Evolutionary conservation across 1,140 invertebrate genomes (phyloP).

Genomic region (Drosophila chauvacae): DNA sequence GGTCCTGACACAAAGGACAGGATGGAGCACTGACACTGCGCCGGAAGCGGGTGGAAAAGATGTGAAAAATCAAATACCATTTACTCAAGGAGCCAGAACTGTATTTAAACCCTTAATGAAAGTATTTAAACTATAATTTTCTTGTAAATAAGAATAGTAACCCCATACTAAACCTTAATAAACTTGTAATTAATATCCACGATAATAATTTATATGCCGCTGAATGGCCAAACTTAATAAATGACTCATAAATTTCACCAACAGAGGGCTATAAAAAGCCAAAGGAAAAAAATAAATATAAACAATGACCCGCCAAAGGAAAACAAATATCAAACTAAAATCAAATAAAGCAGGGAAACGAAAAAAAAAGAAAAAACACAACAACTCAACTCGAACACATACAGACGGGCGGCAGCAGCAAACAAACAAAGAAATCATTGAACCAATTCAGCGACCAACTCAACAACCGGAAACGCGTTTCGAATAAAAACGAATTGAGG

Average conservation of each 20-base stretch:
- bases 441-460: constrained; percentile 83
- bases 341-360: constrained; percentile 22
- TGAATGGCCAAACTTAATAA: constrained; percentile 63
- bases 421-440: constrained; percentile 80
- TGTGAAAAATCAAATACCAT: constrained; percentile 45
- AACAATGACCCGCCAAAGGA: constrained; percentile 18
- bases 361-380: constrained; percentile 18
- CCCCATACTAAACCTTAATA: background rate
- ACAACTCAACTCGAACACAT: constrained; percentile 57
- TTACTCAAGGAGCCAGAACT: background rate
- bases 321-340: constrained; percentile 59
- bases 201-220: constrained; percentile 46
- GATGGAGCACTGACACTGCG: constrained; percentile 10
- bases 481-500: constrained; percentile 82
- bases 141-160: background rate
- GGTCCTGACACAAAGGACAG: constrained; percentile 54
- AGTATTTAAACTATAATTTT: background rate
- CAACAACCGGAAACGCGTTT: constrained; percentile 83
- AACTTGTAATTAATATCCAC: constrained; percentile 44
- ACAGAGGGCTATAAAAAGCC: constrained; percentile 47
- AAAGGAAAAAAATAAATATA: constrained; percentile 23
- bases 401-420: constrained; percentile 25
- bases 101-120: background rate
- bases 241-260: constrained; percentile 70
- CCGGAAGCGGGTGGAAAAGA: constrained; percentile 22